phyloP scores from a whole-genome alignment of 2,113 vertebrate species.

The Pelecanus crispus region DNA sequence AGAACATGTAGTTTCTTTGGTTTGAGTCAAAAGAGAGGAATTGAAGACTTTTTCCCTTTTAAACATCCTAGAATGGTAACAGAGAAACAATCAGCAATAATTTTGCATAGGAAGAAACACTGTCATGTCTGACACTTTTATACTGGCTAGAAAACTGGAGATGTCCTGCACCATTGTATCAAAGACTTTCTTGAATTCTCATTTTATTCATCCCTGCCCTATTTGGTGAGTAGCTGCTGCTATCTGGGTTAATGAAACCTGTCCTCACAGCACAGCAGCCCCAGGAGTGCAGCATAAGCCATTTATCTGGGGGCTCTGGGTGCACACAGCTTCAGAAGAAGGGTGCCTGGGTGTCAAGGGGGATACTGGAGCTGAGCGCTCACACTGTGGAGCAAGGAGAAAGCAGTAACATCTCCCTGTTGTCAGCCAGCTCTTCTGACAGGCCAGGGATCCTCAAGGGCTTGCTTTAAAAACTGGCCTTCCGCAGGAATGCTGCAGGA shows the following conservation, averaged over 20 bases:
- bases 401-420: neutral
- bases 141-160: neutral
- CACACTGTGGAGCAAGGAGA: neutral
- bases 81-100: neutral
- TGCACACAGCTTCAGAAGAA: neutral
- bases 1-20: neutral
- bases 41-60: neutral
- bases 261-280: neutral
- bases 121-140: neutral
- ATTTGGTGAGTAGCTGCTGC: neutral
- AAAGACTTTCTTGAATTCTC: neutral
- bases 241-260: neutral
- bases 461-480: neutral
- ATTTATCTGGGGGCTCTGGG: neutral
- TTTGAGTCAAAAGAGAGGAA: neutral
- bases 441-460: neutral
- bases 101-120: neutral
- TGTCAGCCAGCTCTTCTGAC: neutral
- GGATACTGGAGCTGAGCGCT: neutral
- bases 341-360: neutral
- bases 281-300: neutral
- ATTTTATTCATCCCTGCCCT: neutral
- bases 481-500: neutral
- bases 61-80: neutral
- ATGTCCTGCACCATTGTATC: neutral